Evolutionary conservation across 35 echinoderm and acorn worm species (phyloP).

Genomic region (Diadema setosum): DNA sequence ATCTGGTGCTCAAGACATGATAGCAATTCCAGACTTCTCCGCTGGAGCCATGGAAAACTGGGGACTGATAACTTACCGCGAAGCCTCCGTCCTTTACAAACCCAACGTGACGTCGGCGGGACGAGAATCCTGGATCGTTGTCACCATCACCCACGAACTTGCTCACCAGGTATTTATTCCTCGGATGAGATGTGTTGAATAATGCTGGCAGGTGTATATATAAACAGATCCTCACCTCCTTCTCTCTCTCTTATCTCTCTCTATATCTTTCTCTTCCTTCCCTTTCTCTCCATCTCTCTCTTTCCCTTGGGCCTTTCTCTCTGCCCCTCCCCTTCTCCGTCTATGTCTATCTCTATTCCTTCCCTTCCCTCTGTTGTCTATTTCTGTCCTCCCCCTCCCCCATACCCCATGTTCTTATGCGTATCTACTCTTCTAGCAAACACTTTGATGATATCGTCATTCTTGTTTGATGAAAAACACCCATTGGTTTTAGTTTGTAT

Average conservation of each 20-base stretch:
- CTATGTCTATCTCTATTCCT: background rate
- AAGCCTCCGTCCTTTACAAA: conserved; percentile 62
- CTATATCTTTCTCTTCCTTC: background rate
- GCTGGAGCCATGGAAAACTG: conserved; percentile 96
- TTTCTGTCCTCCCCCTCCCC: background rate
- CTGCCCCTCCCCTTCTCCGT: background rate
- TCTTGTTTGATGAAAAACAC: no score
- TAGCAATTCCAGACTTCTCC: conserved; percentile 87
- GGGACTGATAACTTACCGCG: conserved; percentile 90
- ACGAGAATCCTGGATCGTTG: conserved; percentile 41
- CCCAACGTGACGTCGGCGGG: conserved; percentile 33
- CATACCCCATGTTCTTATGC: no score
- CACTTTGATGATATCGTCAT: no score
- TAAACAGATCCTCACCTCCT: background rate
- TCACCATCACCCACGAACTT: conserved; percentile 87
- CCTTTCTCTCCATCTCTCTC: no score
- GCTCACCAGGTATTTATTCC: conserved; percentile 74
- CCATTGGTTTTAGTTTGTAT: no score
- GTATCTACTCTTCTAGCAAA: no score
- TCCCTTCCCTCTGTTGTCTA: background rate
- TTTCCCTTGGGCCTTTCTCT: background rate
- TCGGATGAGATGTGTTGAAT: no score
- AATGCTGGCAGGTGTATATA: no score
- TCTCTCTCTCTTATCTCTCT: background rate
- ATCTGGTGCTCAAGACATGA: conserved; percentile 90